Conservation (phyloP, 1,140 invertebrate species). For the Lithobius niger region DNA sequence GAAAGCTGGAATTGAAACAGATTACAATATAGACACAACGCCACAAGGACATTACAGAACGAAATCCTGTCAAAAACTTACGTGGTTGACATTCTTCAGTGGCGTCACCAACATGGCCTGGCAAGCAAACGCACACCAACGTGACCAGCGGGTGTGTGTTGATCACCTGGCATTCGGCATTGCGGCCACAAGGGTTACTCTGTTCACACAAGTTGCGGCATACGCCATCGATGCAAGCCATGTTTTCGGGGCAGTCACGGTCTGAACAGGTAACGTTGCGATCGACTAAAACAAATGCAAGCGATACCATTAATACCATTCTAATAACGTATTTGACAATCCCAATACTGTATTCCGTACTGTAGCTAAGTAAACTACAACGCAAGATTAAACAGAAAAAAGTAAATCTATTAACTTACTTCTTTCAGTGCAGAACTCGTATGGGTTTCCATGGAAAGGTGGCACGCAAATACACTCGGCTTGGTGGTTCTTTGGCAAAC, state of each 20-base stretch:
- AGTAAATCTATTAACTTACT: not conserved
- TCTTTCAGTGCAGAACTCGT: conserved; percentile 28
- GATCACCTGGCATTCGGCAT: conserved; percentile 60
- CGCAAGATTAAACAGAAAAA: too few species aligned
- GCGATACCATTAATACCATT: too few species aligned
- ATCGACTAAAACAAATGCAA: conserved; percentile 6
- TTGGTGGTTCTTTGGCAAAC: conserved; percentile 23
- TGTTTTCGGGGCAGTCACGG: conserved; percentile 58
- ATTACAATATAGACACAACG: too few species aligned
- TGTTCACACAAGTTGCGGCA: conserved; percentile 68
- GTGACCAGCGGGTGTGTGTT: conserved; percentile 65
- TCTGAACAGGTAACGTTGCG: conserved; percentile 38
- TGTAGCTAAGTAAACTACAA: too few species aligned
- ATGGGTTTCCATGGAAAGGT: conserved; percentile 63
- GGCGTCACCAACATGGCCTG: conserved; percentile 73
- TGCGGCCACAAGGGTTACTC: conserved; percentile 56
- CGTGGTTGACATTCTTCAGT: conserved; percentile 54
- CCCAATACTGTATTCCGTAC: too few species aligned
- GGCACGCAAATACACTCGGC: conserved; percentile 54
- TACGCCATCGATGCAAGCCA: conserved; percentile 64
- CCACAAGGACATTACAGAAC: too few species aligned
- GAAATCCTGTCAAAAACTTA: not conserved
- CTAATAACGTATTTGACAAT: too few species aligned
- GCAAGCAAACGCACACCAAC: conserved; percentile 75
- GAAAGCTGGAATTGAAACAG: too few species aligned